phyloP scores from a whole-genome alignment of 2,888 invertebrate species.

The Elysia crispata region DNA sequence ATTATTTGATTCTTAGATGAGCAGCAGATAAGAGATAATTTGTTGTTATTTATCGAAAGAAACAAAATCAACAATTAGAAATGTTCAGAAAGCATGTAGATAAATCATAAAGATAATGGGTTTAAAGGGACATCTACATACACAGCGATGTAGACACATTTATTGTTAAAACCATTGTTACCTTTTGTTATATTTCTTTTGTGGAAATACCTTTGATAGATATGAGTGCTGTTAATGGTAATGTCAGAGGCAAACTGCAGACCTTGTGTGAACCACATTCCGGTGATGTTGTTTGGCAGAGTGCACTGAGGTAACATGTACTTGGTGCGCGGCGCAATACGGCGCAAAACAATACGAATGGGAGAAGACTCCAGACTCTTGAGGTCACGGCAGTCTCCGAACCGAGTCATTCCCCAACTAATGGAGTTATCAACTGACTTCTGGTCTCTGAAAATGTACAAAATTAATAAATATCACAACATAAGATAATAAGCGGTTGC shows the following conservation, averaged over 20 bases:
- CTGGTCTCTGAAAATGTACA: conserved; percentile 67
- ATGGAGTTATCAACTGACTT: conserved; percentile 72
- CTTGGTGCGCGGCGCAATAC: conserved; percentile 65
- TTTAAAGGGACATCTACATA: too few relatives aligned
- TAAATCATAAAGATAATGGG: too few relatives aligned
- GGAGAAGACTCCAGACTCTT: conserved; percentile 93
- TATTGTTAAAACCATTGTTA: too few relatives aligned
- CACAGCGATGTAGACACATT: too few relatives aligned
- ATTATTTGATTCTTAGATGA: too few relatives aligned
- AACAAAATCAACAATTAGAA: too few relatives aligned
- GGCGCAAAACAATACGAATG: conserved; percentile 68
- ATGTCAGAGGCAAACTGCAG: conserved; percentile 93
- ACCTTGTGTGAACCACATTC: conserved; percentile 97
- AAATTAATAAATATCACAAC: too few relatives aligned
- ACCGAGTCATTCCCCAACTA: conserved; percentile 72
- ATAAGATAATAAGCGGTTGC: too few relatives aligned
- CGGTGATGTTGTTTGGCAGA: conserved; percentile 93
- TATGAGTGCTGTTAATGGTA: conserved; percentile 94
- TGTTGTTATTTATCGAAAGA: too few relatives aligned
- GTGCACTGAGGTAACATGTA: conserved; percentile 87
- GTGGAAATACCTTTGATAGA: conserved; percentile 80
- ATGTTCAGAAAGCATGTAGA: too few relatives aligned
- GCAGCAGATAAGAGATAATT: too few relatives aligned
- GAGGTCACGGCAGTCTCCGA: conserved; percentile 92
- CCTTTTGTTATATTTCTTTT: too few relatives aligned